phyloP scores from a whole-genome alignment of 2,113 vertebrate genomes.

The Pseudopipra pipra region DNA sequence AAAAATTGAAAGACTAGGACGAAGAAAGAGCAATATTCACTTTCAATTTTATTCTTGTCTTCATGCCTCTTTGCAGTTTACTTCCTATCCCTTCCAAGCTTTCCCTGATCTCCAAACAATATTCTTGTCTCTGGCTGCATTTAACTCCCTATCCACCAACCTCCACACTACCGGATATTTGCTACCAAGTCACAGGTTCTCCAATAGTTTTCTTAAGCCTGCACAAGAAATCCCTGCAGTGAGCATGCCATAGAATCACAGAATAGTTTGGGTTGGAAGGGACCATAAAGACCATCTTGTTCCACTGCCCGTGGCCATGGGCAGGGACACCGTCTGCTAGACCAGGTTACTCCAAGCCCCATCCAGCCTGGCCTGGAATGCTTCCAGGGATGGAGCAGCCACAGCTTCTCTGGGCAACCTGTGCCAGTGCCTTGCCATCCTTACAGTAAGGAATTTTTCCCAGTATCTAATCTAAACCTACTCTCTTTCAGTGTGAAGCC shows the following conservation, averaged over 20 bases:
- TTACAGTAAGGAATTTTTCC: background rate
- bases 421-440: background rate
- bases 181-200: background rate
- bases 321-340: background rate
- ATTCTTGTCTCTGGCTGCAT: background rate
- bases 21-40: background rate
- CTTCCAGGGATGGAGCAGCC: background rate
- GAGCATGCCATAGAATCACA: background rate
- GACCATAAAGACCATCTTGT: background rate
- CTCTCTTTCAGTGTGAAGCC: background rate
- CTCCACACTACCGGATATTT: background rate
- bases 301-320: background rate
- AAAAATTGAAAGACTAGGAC: background rate
- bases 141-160: background rate
- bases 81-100: constrained; percentile 9
- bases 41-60: constrained; percentile 21
- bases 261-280: background rate
- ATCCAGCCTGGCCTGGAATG: background rate
- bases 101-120: background rate
- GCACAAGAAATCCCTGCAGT: background rate
- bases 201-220: background rate
- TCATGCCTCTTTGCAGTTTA: constrained; percentile 1
- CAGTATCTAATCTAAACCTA: background rate
- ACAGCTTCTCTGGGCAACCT: background rate
- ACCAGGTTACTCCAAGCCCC: background rate